Evolutionary conservation across 2,797 vertebrate genomes (phyloP).

Genomic region (Phoxinus dragarum): DNA sequence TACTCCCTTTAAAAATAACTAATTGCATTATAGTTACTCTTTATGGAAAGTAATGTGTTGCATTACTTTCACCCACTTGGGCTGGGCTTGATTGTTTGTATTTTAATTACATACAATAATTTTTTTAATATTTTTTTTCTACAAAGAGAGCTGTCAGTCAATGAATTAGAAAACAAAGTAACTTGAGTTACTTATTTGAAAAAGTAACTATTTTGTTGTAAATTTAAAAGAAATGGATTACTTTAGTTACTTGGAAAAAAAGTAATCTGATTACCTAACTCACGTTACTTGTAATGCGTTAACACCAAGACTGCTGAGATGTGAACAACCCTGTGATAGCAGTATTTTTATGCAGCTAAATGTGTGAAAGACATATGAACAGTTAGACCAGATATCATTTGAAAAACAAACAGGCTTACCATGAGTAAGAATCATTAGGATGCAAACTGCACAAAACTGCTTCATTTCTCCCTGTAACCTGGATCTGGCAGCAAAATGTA

Average conservation of each 20-base stretch:
- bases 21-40: not conserved
- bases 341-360: not conserved
- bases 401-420: constrained; percentile 5
- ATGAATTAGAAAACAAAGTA: too few species aligned
- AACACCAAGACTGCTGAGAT: not conserved
- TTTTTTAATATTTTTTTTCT: too few species aligned
- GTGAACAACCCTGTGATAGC: not conserved
- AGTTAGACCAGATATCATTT: not conserved
- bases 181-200: too few species aligned
- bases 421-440: constrained; percentile 28
- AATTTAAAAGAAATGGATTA: not conserved
- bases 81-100: too few species aligned
- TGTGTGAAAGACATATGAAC: not conserved
- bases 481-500: not conserved
- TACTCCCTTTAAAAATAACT: not conserved
- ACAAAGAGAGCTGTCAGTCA: too few species aligned
- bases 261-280: not conserved
- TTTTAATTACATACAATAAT: too few species aligned
- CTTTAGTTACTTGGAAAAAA: not conserved
- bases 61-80: not conserved
- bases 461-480: constrained; percentile 25
- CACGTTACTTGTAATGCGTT: not conserved
- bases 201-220: not conserved
- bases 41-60: not conserved
- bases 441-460: not conserved